These are phyloP conservation scores for Folsomia manolachei DNA, from an alignment of 2,888 invertebrate genomes.

Conservation along the genomic window DNA sequence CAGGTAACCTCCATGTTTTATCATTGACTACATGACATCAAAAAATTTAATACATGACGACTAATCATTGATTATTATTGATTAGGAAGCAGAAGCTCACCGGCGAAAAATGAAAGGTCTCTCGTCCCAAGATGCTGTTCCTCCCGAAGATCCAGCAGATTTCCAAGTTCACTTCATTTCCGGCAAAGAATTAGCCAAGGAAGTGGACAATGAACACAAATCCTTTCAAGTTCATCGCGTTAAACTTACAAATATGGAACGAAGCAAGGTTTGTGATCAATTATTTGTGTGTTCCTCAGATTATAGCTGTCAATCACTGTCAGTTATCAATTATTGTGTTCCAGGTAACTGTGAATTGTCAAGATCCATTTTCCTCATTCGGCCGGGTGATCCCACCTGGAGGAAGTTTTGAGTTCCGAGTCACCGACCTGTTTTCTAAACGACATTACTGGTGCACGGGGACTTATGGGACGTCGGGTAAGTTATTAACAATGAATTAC, in stretches of 20 bases:
- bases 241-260: slow-evolving; percentile 40
- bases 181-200: slow-evolving; percentile 43
- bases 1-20: neutral
- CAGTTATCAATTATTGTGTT: neutral
- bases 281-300: neutral
- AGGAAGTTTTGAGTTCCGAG: slow-evolving; percentile 40
- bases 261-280: slow-evolving; percentile 25
- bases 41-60: neutral
- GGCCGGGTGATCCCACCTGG: slow-evolving; percentile 37
- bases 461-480: slow-evolving; percentile 27
- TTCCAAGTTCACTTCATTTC: slow-evolving; percentile 46
- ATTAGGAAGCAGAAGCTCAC: slow-evolving; percentile 14
- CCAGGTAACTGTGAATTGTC: slow-evolving; percentile 30
- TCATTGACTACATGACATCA: neutral
- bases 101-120: neutral
- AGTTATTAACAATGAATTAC: no score
- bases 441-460: slow-evolving; percentile 48
- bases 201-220: slow-evolving; percentile 40
- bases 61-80: neutral
- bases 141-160: slow-evolving; percentile 6
- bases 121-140: neutral
- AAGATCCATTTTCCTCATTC: slow-evolving; percentile 46
- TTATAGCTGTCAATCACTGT: neutral
- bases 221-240: slow-evolving; percentile 41
- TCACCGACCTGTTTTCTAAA: slow-evolving; percentile 45